Conservation (phyloP, 2,113 vertebrate species). For the Halcyon senegalensis region DNA sequence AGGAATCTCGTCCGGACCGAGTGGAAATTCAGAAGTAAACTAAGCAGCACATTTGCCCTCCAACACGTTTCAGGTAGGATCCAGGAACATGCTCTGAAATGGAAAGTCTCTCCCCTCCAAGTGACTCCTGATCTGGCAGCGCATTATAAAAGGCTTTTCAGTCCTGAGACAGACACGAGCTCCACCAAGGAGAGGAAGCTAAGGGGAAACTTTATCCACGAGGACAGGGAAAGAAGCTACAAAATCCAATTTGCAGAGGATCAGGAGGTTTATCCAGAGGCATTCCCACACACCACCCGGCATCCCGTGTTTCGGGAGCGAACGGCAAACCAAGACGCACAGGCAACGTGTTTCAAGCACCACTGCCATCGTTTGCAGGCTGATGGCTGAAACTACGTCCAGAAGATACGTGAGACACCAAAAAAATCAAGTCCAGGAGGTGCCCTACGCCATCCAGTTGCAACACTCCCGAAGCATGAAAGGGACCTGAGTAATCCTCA, state of each 20-base stretch:
- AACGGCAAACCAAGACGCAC: rapidly evolving
- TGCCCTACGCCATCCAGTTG: not conserved
- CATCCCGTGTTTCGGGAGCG: not conserved
- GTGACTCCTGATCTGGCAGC: not conserved
- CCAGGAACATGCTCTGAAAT: not conserved
- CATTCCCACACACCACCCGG: not conserved
- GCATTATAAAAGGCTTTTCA: not conserved
- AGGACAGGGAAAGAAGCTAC: conserved; percentile 18
- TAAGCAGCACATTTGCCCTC: not conserved
- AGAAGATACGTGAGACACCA: not conserved
- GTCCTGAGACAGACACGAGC: not conserved
- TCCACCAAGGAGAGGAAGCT: not conserved
- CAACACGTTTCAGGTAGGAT: not conserved
- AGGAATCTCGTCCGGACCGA: rapidly evolving
- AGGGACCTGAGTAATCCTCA: not conserved
- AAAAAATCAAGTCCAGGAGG: not conserved
- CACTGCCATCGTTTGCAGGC: not conserved
- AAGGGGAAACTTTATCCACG: not conserved
- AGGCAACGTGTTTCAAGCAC: not conserved
- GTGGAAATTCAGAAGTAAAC: not conserved
- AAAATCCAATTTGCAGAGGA: conserved; percentile 37
- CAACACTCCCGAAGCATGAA: not conserved
- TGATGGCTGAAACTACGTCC: not conserved
- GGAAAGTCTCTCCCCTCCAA: not conserved
- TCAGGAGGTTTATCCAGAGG: conserved; percentile 9